Conservation (phyloP, 2,797 vertebrate species). For the Thalassophryne amazonica region DNA sequence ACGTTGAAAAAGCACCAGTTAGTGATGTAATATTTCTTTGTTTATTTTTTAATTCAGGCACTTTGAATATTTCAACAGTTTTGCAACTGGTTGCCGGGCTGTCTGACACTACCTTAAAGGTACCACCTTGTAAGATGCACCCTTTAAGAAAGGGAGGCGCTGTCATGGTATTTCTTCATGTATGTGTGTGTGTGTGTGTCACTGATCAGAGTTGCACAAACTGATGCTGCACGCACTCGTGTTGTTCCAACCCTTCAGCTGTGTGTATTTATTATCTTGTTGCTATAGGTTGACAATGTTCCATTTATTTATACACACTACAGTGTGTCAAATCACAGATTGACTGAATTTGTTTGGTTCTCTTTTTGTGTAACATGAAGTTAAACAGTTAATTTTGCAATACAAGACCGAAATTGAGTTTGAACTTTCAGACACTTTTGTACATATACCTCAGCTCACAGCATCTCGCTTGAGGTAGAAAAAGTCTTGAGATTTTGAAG, state of each 20-base stretch:
- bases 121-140: constrained; percentile 54
- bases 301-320: constrained; percentile 93
- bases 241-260: constrained; percentile 80
- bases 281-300: constrained; percentile 82
- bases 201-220: constrained; percentile 70
- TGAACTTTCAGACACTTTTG: constrained; percentile 60
- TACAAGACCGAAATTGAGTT: constrained; percentile 52
- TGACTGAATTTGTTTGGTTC: constrained; percentile 71
- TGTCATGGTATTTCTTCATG: constrained; percentile 12
- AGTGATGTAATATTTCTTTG: constrained; percentile 26
- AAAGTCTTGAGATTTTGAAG: constrained; percentile 35
- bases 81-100: constrained; percentile 63
- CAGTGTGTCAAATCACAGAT: constrained; percentile 71
- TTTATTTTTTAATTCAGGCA: constrained; percentile 51
- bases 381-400: constrained; percentile 29
- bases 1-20: constrained; percentile 30
- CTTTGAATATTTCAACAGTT: constrained; percentile 59
- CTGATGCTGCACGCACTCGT: constrained; percentile 78
- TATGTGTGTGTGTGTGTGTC: constrained; percentile 6
- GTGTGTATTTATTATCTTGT: constrained; percentile 93
- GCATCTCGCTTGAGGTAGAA: constrained; percentile 67
- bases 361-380: constrained; percentile 75
- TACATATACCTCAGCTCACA: constrained; percentile 74
- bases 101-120: constrained; percentile 65
- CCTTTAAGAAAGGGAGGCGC: constrained; percentile 23